Base-by-base conservation (phyloP, 2,113 vertebrate species). In the Anhinga rufa region DNA sequence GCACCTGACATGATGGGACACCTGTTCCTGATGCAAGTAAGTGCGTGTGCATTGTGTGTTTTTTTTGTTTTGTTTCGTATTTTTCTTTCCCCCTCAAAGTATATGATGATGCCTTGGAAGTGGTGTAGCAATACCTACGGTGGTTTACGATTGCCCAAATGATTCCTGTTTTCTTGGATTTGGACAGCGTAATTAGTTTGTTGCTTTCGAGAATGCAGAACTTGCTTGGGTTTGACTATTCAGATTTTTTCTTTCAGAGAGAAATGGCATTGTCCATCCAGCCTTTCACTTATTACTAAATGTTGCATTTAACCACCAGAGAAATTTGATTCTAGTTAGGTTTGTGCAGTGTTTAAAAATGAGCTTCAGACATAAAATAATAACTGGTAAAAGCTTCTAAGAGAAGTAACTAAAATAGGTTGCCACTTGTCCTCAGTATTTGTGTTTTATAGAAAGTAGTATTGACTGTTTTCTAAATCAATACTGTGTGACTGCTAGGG, bases 1-100 rank as follows among this genome's bases (percentile, higher is more conserved):
- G 64, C 82, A 83, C 57, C 82, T 96, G 95, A 69, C 87, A 86
- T 55, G 94, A 92, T 90, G 95, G 82, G 76, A 90, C 85, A 68
- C n/a, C 88, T 94, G 75, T 96, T 97, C 68, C 70, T 95, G 66
- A 92, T 66, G 48, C 90, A 96, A 88, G 87, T 97, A 97, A 95
- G 95, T 95, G 91, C 3, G 4, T 52, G 54, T 94, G 78, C 28
- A 15, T 69, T 91, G 61, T 82, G 80, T 76, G 52, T 36, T 31
- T 82, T 49, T 76, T 49, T 80, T 78, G 29, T 77, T 86, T 58
- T 75, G 64, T 81, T 94, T 52, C 3, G 7, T 68, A 6, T 40
- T 65, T 77, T 68, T 38, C 11, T 51, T 22, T 4, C 7, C 17
- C 22, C 6, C 17, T 75, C 15, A 32, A 17, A 58, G 51, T 20